Percentiles rank a stretch among this genome's conserved stretches.
phyloP scores from a whole-genome alignment of 1,140 invertebrate species.

The Nebria ingens region DNA sequence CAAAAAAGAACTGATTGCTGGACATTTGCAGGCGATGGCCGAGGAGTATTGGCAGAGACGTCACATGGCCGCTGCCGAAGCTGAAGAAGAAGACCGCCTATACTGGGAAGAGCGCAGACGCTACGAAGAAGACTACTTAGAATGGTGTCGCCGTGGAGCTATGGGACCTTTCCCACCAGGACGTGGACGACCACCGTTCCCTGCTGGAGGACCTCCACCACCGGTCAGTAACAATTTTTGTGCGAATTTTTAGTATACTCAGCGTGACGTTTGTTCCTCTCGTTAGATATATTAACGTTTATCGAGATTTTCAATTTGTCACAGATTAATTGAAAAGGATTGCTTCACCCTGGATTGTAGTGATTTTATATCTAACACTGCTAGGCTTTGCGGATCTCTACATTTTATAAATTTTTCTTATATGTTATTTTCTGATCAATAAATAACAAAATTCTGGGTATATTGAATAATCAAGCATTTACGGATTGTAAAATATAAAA shows the following conservation, averaged over 20 bases:
- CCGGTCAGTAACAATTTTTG: conserved; percentile 24
- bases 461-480: too few relatives aligned
- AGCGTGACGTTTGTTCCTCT: background rate
- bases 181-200: conserved; percentile 44
- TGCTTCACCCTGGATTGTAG: background rate
- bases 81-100: conserved; percentile 66
- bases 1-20: background rate
- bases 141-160: conserved; percentile 65
- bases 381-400: too few relatives aligned
- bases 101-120: conserved; percentile 81
- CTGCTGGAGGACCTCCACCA: conserved; percentile 35
- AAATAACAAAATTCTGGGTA: too few relatives aligned
- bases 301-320: background rate
- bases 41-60: conserved; percentile 45
- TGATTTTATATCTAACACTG: background rate
- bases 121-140: conserved; percentile 73
- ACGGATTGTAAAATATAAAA: too few relatives aligned
- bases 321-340: background rate
- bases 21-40: conserved; percentile 28
- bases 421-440: too few relatives aligned
- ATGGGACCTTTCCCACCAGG: conserved; percentile 43
- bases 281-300: too few relatives aligned
- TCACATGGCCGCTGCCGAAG: conserved; percentile 40
- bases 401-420: too few relatives aligned
- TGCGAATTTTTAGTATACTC: background rate